Conservation (phyloP, 2,113 vertebrate species). For the Indicator maculatus region DNA sequence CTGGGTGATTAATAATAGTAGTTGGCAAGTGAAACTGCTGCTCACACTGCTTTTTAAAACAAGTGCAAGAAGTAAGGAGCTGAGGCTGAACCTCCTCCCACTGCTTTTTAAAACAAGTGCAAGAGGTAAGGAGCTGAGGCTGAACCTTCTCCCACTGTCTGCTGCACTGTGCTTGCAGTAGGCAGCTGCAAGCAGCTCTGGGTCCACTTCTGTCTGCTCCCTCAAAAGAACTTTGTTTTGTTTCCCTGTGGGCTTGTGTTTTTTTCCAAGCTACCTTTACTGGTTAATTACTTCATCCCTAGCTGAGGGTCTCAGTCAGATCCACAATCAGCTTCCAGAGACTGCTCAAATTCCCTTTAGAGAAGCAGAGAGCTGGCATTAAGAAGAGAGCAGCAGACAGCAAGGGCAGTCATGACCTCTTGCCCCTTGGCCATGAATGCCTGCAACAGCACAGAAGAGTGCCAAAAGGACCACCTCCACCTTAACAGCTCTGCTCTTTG, state of each 20-base stretch:
- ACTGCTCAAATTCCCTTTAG: neutral
- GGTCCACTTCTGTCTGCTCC: neutral
- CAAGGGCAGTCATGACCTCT: neutral
- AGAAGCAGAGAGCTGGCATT: neutral
- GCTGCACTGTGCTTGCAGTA: fast-evolving
- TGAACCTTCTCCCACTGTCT: fast-evolving
- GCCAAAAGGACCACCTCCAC: neutral
- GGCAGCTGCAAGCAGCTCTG: neutral
- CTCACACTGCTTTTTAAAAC: neutral
- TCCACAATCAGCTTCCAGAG: neutral
- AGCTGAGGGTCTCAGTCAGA: neutral
- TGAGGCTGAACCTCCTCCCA: neutral
- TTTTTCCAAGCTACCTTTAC: neutral
- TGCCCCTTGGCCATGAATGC: fast-evolving
- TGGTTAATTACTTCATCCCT: neutral
- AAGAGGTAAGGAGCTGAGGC: neutral
- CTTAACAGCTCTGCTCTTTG: neutral
- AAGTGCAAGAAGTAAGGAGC: neutral
- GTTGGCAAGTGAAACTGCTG: neutral
- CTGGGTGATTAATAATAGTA: neutral
- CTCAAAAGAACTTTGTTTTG: neutral
- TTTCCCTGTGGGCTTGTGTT: neutral
- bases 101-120: neutral
- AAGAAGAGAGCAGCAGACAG: neutral
- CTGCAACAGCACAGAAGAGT: neutral